A percentile compares a stretch with the other conserved stretches of the same genome.
Conservation (phyloP, 2,797 vertebrate genomes). For the Emys orbicularis region DNA sequence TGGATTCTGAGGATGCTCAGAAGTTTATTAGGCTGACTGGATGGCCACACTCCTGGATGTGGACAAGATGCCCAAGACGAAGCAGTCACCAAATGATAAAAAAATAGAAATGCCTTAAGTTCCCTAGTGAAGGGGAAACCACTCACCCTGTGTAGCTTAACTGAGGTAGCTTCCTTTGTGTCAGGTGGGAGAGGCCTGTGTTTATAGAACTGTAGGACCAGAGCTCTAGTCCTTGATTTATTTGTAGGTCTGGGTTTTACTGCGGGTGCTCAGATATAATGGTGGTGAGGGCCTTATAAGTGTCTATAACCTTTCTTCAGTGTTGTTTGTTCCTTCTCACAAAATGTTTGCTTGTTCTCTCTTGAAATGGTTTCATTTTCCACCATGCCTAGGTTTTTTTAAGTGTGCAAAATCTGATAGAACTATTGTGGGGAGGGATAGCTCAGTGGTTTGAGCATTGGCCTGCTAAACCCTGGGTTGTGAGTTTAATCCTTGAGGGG, state of each 20-base stretch:
- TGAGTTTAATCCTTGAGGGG: too few relatives aligned
- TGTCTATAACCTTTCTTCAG: neutral
- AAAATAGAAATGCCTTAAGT: neutral
- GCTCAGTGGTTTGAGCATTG: too few relatives aligned
- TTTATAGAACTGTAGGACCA: neutral
- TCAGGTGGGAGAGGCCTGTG: neutral
- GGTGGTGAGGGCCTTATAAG: neutral
- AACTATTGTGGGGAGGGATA: neutral
- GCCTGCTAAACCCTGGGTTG: too few relatives aligned
- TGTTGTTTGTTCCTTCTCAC: neutral
- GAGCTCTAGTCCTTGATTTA: neutral
- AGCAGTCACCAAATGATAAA: neutral
- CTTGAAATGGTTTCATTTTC: neutral
- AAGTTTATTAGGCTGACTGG: neutral
- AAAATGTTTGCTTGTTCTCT: neutral
- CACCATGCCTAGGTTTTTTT: neutral
- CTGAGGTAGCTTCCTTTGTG: neutral
- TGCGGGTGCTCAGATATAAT: neutral
- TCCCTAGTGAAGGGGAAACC: neutral
- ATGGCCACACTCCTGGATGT: neutral
- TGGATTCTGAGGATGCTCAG: neutral
- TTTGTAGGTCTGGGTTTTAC: neutral
- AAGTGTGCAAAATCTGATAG: accelerated
- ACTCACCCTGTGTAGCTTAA: neutral
- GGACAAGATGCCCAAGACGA: neutral